phyloP scores from a whole-genome alignment of 2,113 vertebrate species.

The Mormyrus lacerda region DNA sequence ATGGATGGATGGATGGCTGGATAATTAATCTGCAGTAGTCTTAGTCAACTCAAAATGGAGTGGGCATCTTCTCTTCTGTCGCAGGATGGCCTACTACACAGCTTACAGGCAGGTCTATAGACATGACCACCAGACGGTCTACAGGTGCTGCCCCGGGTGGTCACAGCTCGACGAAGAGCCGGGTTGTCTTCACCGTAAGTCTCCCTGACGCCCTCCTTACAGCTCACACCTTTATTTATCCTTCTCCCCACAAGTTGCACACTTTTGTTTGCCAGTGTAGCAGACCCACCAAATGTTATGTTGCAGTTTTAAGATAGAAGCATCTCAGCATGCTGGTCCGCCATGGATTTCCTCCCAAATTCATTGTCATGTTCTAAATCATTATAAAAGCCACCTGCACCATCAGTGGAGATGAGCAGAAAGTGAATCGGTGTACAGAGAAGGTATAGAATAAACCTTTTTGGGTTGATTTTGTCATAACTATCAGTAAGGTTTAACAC shows the following conservation, averaged over 20 bases:
- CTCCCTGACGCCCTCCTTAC: background rate
- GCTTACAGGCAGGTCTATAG: slow-evolving; percentile 74
- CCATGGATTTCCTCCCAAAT: background rate
- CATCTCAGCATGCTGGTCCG: background rate
- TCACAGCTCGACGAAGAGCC: slow-evolving; percentile 63
- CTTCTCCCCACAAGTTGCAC: background rate
- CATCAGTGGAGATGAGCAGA: background rate
- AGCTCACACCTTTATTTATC: background rate
- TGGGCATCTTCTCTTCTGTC: slow-evolving; percentile 20
- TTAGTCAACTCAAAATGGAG: background rate
- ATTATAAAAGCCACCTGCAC: background rate
- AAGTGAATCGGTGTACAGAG: background rate
- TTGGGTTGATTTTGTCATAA: background rate
- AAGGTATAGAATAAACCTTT: background rate
- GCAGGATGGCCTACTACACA: slow-evolving; percentile 71
- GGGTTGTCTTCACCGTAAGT: slow-evolving; percentile 87
- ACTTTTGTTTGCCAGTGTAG: background rate
- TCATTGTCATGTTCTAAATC: background rate
- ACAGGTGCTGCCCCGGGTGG: slow-evolving; percentile 83
- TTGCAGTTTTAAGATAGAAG: background rate
- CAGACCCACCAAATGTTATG: background rate
- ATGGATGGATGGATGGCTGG: background rate
- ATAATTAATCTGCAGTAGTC: background rate
- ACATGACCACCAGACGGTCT: slow-evolving; percentile 54
- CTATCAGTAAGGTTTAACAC: background rate